Evolutionary conservation across 2,113 vertebrate species (phyloP), one percentile per base, ranked within the genome.

Genomic region (Phalacrocorax aristotelis): DNA sequence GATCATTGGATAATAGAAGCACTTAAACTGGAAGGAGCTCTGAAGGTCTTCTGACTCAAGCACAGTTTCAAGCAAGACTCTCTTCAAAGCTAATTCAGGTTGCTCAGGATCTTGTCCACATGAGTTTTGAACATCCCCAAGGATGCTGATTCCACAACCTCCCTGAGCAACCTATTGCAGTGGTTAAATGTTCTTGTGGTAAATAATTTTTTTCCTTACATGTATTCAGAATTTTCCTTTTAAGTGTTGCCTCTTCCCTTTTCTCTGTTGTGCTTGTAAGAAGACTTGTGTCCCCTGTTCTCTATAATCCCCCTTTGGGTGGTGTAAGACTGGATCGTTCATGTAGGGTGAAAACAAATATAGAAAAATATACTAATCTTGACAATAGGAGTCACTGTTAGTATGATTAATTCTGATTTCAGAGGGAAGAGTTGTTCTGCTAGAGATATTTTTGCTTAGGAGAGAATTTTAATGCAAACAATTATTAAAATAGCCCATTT

Each of bases 111-210:
- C 42, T 76, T 60, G 30, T 57, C 38, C 13, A 40, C 11, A 17
- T 2, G 3, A 57, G 26, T 87, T 89, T 46, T 65, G 17, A 81
- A 61, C 20, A 25, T 11, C n/a, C 57, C 40, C 32, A 72, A 64
- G 38, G 13, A 49, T 46, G 17, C 19, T 0, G 0, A 19, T 76
- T 68, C n/a, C 19, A 83, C 25, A 80, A 0, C 15, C 15, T 72
- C 6, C 13, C 19, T 1, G 0, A 30, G 34, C 3, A 36, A 84
- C 1, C 0, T 48, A 40, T 91, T 86, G 51, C 57, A 79, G 13
- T 23, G 19, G 34, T 36, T 71, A 29, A 66, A 30, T 54, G 7
- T 11, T 48, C 29, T 65, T 14, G 8, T 25, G 26, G 6, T 46
- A 27, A 90, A 81, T 14, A 90, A 17, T 72, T 30, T 84, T 81